A percentile compares a stretch with the other conserved stretches of the same genome.
phyloP scores from a whole-genome alignment of 2,113 vertebrate species.

The Hyaena hyaena region DNA sequence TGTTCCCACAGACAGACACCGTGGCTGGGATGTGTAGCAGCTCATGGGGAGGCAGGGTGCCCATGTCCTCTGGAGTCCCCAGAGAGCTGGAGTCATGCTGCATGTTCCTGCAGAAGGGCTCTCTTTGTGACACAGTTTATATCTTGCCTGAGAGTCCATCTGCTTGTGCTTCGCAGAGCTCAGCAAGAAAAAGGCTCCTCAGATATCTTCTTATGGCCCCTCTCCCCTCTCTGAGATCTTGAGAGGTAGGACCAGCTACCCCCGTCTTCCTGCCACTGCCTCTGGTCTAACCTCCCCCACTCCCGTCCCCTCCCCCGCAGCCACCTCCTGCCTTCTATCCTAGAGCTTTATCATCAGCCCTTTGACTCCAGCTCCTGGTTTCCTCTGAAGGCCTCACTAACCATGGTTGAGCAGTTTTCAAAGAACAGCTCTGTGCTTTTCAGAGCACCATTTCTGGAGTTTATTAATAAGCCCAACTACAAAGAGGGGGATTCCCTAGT shows the following conservation, averaged over 20 bases:
- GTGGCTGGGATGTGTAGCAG: neutral
- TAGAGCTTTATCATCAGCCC: neutral
- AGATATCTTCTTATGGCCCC: neutral
- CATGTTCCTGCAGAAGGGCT: neutral
- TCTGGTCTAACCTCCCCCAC: neutral
- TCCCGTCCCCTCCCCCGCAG: neutral
- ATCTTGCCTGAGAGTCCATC: neutral
- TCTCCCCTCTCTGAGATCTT: neutral
- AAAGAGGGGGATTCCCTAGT: neutral
- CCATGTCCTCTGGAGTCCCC: neutral
- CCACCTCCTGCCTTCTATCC: neutral
- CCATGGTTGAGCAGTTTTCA: neutral
- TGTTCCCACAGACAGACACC: neutral
- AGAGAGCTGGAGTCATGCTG: neutral
- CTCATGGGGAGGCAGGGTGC: neutral
- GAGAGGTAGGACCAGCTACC: neutral
- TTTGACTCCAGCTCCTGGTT: neutral
- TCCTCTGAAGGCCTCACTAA: neutral
- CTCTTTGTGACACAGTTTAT: neutral
- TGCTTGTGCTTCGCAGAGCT: neutral
- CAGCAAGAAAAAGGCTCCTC: neutral
- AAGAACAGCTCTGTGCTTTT: neutral
- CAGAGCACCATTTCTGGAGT: neutral
- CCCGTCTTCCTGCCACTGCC: neutral
- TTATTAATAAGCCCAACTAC: neutral